Base-by-base conservation (phyloP, 2,888 invertebrate species). In the Strigamia transsilvanica region DNA sequence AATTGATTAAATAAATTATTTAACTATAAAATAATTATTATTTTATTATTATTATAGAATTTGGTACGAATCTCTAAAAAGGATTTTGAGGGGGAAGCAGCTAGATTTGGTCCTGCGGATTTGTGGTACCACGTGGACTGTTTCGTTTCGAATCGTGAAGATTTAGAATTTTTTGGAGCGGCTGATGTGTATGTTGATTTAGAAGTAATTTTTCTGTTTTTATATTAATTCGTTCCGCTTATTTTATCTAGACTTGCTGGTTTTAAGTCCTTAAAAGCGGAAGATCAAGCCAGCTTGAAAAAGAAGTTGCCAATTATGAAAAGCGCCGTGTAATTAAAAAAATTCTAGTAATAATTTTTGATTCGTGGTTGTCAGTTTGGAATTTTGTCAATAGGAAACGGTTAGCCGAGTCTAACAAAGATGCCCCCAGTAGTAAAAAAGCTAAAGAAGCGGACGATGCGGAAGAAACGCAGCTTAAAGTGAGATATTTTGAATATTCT, bases 101-200 rank as follows among this genome's bases (percentile, higher is more conserved):
- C 94, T 0, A 92, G 92, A 87, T 95, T 92, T 88, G 96, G 96
- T 0, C 96, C 96, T 0, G 91, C 93, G 86, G 92, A 95, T 82
- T 89, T 93, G 81, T 98, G 98, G 98, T 93, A 98, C 88, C 98
- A 98, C 88, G 88, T 96, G 2, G 93, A 94, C 83, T 98, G 98
- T 87, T 98, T 98, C 89, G 92, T 91, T 0, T 92, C 94, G 86
- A 86, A 92, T 0, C 90, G 96, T 56, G 90, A 91, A 23, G 92
- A 93, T 10, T 88, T 97, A 2, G 91, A 92, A 18, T 98, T 92
- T 88, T 92, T 91, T 86, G 93, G 91, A 51, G 23, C 80, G 1
- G 80, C 80, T 18, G 18, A 41, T 1, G 41, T 10, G 80, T 80
- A 80, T 10, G 6, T 32, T 32, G 7, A 46, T 42, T 78, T 78